A percentile compares a stretch with the other conserved stretches of the same genome.
These are phyloP conservation scores for Eidolon helvum DNA, from an alignment of 2,113 vertebrate genomes.

Conservation along the genomic window DNA sequence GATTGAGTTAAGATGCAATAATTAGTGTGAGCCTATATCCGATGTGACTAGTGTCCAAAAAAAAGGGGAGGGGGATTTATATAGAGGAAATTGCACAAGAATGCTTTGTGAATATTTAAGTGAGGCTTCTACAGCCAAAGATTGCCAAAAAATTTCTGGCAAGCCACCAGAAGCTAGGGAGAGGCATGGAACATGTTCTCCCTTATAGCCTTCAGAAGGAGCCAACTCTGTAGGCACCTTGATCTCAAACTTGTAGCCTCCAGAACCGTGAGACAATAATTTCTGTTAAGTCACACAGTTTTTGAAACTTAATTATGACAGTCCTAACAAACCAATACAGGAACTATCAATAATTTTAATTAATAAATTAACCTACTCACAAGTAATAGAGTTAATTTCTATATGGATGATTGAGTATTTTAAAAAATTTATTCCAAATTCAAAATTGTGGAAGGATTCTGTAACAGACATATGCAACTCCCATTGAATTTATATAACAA, in stretches of 20 bases:
- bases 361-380: background rate
- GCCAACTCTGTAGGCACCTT: background rate
- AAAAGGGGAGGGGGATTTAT: background rate
- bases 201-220: background rate
- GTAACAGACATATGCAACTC: background rate
- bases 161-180: background rate
- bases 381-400: background rate
- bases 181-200: background rate
- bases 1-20: background rate
- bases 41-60: background rate
- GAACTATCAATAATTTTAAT: background rate
- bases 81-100: background rate
- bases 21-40: accelerated
- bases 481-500: background rate
- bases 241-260: background rate
- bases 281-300: background rate
- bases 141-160: background rate
- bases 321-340: background rate
- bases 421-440: background rate
- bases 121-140: background rate
- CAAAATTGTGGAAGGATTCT: background rate
- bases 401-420: background rate
- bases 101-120: background rate
- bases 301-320: background rate
- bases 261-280: background rate